Percentiles rank a stretch among this genome's conserved stretches.
Evolutionary conservation across 2,888 invertebrate species (phyloP).

Genomic region (Standfussiana lucernea): DNA sequence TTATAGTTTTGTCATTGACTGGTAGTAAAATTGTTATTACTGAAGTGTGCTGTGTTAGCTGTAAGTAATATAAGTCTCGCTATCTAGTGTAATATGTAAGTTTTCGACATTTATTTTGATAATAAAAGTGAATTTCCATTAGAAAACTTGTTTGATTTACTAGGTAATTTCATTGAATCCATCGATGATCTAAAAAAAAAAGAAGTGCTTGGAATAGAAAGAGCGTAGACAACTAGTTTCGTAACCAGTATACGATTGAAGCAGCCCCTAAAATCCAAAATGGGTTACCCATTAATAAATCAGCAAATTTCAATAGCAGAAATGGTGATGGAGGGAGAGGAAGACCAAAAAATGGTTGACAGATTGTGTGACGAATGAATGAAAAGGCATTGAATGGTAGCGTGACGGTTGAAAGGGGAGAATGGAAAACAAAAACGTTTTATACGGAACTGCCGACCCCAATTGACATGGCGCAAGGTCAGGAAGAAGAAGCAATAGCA

Average conservation of each 20-base stretch:
- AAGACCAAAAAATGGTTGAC: background rate
- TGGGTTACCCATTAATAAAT: background rate
- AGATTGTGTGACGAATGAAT: background rate
- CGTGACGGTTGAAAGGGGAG: background rate
- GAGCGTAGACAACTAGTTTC: background rate
- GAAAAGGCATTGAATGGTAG: background rate
- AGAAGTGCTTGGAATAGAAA: background rate
- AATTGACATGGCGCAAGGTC: background rate
- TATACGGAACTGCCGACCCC: background rate
- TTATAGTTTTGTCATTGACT: constrained; percentile 4
- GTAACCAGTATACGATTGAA: background rate
- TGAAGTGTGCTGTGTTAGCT: constrained; percentile 17
- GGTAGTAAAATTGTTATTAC: constrained; percentile 1
- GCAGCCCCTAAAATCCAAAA: background rate
- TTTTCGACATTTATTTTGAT: background rate
- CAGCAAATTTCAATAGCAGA: background rate
- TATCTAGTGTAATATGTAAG: constrained; percentile 1
- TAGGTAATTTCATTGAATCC: background rate
- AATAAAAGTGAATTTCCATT: constrained; percentile 24
- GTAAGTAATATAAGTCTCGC: constrained; percentile 3
- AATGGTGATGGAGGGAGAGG: background rate
- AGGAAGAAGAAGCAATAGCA: background rate
- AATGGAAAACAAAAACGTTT: background rate
- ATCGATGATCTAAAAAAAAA: background rate
- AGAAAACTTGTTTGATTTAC: constrained; percentile 23